phyloP scores from a whole-genome alignment of 2,888 invertebrate genomes.

The Theretra japonica region DNA sequence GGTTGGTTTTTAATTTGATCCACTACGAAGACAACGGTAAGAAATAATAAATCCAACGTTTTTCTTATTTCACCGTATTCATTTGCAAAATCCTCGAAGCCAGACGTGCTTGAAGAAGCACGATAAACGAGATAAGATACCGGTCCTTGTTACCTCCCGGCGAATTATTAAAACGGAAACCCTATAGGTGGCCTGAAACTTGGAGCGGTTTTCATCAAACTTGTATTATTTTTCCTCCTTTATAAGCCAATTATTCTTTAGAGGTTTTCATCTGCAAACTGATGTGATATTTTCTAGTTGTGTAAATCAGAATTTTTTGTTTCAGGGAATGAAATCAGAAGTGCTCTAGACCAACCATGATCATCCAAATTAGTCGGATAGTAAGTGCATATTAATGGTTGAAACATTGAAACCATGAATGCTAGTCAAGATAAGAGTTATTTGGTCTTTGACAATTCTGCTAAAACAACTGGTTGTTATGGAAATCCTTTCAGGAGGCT shows the following conservation, averaged over 20 bases:
- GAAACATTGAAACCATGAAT: no score
- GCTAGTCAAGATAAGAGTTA: no score
- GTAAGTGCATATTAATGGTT: no score
- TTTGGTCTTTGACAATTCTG: no score
- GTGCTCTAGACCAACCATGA: no score
- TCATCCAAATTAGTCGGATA: no score
- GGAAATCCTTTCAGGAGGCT: no score
- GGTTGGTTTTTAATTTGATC: no score
- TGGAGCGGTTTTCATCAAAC: background rate
- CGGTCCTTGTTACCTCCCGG: background rate
- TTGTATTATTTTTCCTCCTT: background rate
- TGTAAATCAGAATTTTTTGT: no score
- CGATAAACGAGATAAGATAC: background rate
- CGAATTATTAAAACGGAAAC: conserved; percentile 3
- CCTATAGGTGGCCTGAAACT: background rate
- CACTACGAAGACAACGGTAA: no score
- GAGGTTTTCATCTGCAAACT: background rate
- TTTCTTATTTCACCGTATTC: conserved; percentile 5
- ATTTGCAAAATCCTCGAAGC: conserved; percentile 6
- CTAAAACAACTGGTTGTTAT: no score
- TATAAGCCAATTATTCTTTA: background rate
- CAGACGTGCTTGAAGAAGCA: conserved; percentile 5
- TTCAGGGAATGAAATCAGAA: no score
- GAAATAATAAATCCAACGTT: background rate
- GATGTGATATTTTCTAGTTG: background rate